Evolutionary conservation across 2,888 invertebrate genomes (phyloP), one percentile per base, ranked within the genome.

Genomic region (Noctua pronuba): DNA sequence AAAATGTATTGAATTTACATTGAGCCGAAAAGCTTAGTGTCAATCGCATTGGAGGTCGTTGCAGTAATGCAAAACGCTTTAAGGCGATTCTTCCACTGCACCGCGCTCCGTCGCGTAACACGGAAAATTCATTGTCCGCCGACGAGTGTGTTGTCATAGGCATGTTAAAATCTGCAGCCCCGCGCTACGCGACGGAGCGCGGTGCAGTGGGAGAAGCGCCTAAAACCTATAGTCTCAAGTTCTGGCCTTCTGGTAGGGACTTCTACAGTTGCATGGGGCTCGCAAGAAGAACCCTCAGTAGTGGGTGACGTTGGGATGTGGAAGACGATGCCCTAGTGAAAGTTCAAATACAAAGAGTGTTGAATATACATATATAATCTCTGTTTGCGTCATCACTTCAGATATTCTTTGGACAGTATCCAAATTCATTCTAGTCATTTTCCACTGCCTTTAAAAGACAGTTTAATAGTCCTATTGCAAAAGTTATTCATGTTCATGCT

Each of bases 401-500:
- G 10, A 5, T 31, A 66, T 69, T 69, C 58, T 52, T 80, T 81
- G 81, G 72, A 75, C 10, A 13, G 8, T 21, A 18, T 76, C 76
- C 76, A 65, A 55, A 52, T 75, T 41, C 24, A 64, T 65, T 21
- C 64, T 80, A 60, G 58, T 41, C 8, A 28, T 58, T 49, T 65
- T 58, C 49, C 31, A 65, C 11, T 28, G 28, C 68, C 64, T 60
- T 80, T 28, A 68, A 72, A 10, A 58, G 68, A 44, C 72, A 35
- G 21, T 64, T 75, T 13, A 18, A 35, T 41, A n/a, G 24, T 28
- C 11, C 28, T 2, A 52, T 31, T 73, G 24, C 28, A 28, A 66
- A n/a, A 46, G 1, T 24, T 46, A 13, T 8, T 46, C 18, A 13
- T 46, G 35, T 46, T 46, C 21, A n/a, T 72, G 18, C 44, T 46